Evolutionary conservation across 2,797 vertebrate species (phyloP).

Genomic region (Microcaecilia unicolor): DNA sequence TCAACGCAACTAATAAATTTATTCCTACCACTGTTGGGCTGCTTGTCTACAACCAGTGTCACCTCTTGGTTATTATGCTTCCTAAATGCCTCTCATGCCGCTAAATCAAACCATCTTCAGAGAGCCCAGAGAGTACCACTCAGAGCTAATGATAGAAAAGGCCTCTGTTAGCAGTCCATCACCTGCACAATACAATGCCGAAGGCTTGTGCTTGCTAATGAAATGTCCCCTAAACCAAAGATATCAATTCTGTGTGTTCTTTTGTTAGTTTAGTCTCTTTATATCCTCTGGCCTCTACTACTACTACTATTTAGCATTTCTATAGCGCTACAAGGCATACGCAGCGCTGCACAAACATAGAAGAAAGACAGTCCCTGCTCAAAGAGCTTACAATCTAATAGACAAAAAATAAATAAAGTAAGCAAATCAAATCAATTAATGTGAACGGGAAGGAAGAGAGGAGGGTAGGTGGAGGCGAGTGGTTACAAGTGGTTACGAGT

Average conservation of each 20-base stretch:
- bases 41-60: neutral
- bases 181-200: slow-evolving; percentile 1
- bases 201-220: neutral
- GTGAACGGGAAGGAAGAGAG: too few species aligned
- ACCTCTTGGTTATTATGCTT: neutral
- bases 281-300: too few species aligned
- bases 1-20: neutral
- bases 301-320: too few species aligned
- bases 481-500: too few species aligned
- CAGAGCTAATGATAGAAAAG: neutral
- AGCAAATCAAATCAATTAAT: too few species aligned
- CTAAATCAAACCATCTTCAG: neutral
- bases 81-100: neutral
- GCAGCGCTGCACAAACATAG: too few species aligned
- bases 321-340: too few species aligned
- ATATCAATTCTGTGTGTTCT: neutral
- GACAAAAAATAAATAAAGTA: too few species aligned
- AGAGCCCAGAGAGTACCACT: neutral
- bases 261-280: too few species aligned
- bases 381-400: too few species aligned
- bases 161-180: neutral
- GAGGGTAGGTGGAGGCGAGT: too few species aligned
- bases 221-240: neutral
- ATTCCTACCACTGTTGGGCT: neutral
- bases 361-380: too few species aligned